phyloP scores from a whole-genome alignment of 1,140 invertebrate genomes.

The Cotesia chilonis region DNA sequence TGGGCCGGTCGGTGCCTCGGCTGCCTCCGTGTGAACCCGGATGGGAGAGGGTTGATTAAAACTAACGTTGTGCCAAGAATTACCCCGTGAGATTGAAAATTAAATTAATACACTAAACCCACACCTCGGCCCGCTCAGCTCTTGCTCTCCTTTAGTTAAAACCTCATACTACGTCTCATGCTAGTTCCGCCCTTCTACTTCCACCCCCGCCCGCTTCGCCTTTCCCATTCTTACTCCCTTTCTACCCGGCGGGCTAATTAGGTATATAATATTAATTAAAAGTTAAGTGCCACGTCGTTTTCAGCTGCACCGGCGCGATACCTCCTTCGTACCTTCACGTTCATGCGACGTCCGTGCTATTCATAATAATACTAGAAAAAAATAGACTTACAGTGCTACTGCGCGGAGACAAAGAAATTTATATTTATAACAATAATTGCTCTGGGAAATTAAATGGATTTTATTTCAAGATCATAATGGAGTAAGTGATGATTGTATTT shows the following conservation, averaged over 20 bases:
- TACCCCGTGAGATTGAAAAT: constrained; percentile 68
- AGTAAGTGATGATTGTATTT: too few relatives aligned
- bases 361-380: constrained; percentile 28
- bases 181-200: background rate
- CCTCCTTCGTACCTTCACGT: constrained; percentile 14
- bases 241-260: constrained; percentile 59
- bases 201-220: background rate
- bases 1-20: constrained; percentile 4
- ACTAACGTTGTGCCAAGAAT: constrained; percentile 66
- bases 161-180: background rate
- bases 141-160: constrained; percentile 12
- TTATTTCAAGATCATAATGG: too few relatives aligned
- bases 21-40: constrained; percentile 41
- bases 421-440: too few relatives aligned
- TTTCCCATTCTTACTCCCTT: constrained; percentile 20
- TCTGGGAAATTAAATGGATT: too few relatives aligned
- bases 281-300: constrained; percentile 58
- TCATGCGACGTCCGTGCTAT: constrained; percentile 28
- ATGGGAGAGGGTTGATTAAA: constrained; percentile 63
- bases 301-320: constrained; percentile 42
- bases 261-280: constrained; percentile 67
- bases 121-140: constrained; percentile 39
- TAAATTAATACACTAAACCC: constrained; percentile 68
- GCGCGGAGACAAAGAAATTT: background rate
- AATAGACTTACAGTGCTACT: background rate